These are phyloP conservation scores for Leuctra nigra DNA, from an alignment of 2,888 invertebrate genomes.

Conservation along the genomic window DNA sequence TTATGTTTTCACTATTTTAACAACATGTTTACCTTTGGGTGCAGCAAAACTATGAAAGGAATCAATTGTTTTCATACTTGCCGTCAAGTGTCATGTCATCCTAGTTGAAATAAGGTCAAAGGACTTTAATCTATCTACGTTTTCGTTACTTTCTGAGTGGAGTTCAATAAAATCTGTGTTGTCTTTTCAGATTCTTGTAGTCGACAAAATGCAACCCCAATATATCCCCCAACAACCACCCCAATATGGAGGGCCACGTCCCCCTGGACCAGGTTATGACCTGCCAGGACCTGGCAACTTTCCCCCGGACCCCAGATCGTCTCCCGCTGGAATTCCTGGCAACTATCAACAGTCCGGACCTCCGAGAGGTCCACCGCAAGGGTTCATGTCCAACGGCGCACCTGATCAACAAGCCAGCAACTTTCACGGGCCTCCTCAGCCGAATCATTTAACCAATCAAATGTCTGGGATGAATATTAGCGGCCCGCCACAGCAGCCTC, in stretches of 20 bases:
- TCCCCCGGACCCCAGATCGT: slow-evolving; percentile 16
- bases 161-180: too few relatives aligned
- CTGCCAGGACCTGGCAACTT: slow-evolving; percentile 27
- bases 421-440: background rate
- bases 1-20: background rate
- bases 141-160: background rate
- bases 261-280: slow-evolving; percentile 30
- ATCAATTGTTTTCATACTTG: background rate
- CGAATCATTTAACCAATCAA: slow-evolving; percentile 36
- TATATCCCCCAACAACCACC: slow-evolving; percentile 39
- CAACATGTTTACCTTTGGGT: background rate
- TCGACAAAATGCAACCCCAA: slow-evolving; percentile 47
- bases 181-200: too few relatives aligned
- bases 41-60: background rate
- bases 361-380: slow-evolving; percentile 3
- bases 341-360: slow-evolving; percentile 13
- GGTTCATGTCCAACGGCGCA: slow-evolving; percentile 13
- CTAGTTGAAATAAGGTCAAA: background rate
- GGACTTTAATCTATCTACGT: slow-evolving; percentile 1
- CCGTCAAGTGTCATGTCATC: slow-evolving; percentile 12
- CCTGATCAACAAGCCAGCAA: background rate
- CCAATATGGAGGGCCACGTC: slow-evolving; percentile 33
- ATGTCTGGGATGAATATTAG: slow-evolving; percentile 42
- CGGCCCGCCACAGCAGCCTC: slow-evolving; percentile 34
- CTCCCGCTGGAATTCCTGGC: slow-evolving; percentile 20